These are phyloP conservation scores for Acronicta alni DNA, from an alignment of 2,888 invertebrate genomes.

Conservation along the genomic window DNA sequence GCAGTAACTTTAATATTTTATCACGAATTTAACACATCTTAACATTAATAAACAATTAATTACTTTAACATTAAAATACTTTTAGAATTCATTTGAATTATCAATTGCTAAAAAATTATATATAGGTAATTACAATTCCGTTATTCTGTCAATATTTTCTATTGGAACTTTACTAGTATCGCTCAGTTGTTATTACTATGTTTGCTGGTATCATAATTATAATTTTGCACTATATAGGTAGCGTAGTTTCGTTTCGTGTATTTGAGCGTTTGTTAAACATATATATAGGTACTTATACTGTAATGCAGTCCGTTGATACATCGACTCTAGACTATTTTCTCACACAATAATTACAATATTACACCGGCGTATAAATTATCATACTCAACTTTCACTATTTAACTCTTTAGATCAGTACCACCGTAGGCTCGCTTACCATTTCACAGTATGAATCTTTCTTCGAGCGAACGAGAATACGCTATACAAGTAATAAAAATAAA, in stretches of 20 bases:
- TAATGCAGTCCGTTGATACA: slow-evolving; percentile 67
- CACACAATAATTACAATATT: slow-evolving; percentile 64
- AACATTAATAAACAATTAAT: slow-evolving; percentile 80
- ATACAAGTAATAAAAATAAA: slow-evolving; percentile 56
- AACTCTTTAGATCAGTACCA: slow-evolving; percentile 41
- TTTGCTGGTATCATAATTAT: slow-evolving; percentile 43
- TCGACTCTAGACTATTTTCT: slow-evolving; percentile 65
- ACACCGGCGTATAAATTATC: slow-evolving; percentile 63
- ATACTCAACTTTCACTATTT: slow-evolving; percentile 48
- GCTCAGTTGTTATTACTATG: slow-evolving; percentile 57
- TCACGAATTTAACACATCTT: slow-evolving; percentile 84
- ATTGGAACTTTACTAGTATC: slow-evolving; percentile 60
- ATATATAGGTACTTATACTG: slow-evolving; percentile 51
- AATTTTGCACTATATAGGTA: slow-evolving; percentile 51
- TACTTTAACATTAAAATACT: slow-evolving; percentile 79
- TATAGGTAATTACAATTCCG: slow-evolving; percentile 65
- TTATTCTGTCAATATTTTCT: slow-evolving; percentile 68
- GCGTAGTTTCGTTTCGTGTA: slow-evolving; percentile 58
- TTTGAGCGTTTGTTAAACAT: slow-evolving; percentile 64
- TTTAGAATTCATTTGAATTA: slow-evolving; percentile 77
- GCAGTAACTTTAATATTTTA: slow-evolving; percentile 77
- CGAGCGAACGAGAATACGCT: slow-evolving; percentile 69
- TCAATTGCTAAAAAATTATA: slow-evolving; percentile 69
- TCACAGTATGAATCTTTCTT: slow-evolving; percentile 38
- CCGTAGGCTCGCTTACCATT: slow-evolving; percentile 36